These are phyloP conservation scores for Eclectus roratus DNA, from an alignment of 2,113 vertebrate genomes.

Conservation along the genomic window DNA sequence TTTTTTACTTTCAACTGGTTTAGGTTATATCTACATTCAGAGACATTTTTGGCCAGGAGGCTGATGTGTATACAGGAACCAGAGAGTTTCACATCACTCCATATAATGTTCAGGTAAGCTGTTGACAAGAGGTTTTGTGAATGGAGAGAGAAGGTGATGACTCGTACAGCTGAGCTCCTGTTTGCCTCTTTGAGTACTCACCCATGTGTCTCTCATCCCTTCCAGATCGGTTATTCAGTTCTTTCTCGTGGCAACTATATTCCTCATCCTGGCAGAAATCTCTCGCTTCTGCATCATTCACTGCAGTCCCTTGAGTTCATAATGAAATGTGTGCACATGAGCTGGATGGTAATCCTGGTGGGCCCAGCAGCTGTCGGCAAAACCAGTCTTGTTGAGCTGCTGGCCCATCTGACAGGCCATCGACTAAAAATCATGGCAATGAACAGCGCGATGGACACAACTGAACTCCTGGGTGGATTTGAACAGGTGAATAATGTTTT, in stretches of 20 bases:
- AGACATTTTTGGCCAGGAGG: slow-evolving; percentile 83
- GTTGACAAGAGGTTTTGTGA: background rate
- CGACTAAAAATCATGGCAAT: slow-evolving; percentile 91
- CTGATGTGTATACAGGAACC: slow-evolving; percentile 82
- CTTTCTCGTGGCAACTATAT: slow-evolving; percentile 83
- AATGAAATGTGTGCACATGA: slow-evolving; percentile 97
- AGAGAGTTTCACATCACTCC: slow-evolving; percentile 90
- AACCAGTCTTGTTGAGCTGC: slow-evolving; percentile 88
- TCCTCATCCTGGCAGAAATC: slow-evolving; percentile 74
- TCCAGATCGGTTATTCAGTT: slow-evolving; percentile 91
- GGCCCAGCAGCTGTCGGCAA: slow-evolving; percentile 92
- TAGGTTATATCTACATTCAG: slow-evolving; percentile 87
- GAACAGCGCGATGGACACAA: slow-evolving; percentile 97
- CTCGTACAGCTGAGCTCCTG: background rate
- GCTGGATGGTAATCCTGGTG: slow-evolving; percentile 95
- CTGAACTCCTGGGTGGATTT: slow-evolving; percentile 94
- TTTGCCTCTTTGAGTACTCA: background rate
- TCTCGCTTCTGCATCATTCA: slow-evolving; percentile 88
- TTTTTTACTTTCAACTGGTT: background rate
- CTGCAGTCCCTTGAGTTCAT: slow-evolving; percentile 88
- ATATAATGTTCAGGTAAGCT: slow-evolving; percentile 88
- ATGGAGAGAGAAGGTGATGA: background rate
- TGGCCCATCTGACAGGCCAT: slow-evolving; percentile 91
- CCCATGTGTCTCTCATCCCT: background rate
- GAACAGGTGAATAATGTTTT: slow-evolving; percentile 84